Evolutionary conservation across 2,888 invertebrate genomes (phyloP).

Genomic region (Agriopis marginaria): DNA sequence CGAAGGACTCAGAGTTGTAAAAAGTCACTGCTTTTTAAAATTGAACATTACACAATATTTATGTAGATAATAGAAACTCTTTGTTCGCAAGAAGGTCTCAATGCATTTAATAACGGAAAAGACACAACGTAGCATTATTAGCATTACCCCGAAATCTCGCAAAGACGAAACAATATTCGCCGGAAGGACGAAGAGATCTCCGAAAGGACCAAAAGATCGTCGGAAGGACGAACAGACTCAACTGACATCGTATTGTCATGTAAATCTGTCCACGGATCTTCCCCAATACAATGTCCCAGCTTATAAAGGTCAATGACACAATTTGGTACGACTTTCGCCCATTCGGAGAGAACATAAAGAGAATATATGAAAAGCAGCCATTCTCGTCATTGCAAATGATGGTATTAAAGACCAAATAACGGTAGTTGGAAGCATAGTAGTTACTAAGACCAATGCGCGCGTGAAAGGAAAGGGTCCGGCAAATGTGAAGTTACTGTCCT

Average conservation of each 20-base stretch:
- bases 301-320: slow-evolving; percentile 57
- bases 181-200: slow-evolving; percentile 18
- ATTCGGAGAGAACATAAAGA: slow-evolving; percentile 57
- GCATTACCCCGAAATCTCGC: slow-evolving; percentile 30
- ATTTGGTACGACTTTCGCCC: slow-evolving; percentile 54
- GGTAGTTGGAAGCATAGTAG: slow-evolving; percentile 43
- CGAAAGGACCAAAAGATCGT: slow-evolving; percentile 29
- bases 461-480: slow-evolving; percentile 16
- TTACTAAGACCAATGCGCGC: slow-evolving; percentile 50
- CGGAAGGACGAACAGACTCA: slow-evolving; percentile 30
- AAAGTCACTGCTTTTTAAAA: slow-evolving; percentile 19
- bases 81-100: slow-evolving; percentile 15
- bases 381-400: slow-evolving; percentile 57
- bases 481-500: slow-evolving; percentile 11
- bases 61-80: slow-evolving; percentile 19
- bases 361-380: slow-evolving; percentile 52
- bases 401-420: slow-evolving; percentile 48
- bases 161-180: slow-evolving; percentile 29
- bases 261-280: slow-evolving; percentile 56
- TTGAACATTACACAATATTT: slow-evolving; percentile 27
- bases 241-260: slow-evolving; percentile 55
- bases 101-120: slow-evolving; percentile 29
- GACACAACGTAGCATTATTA: slow-evolving; percentile 24
- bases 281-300: slow-evolving; percentile 45
- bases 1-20: slow-evolving; percentile 3